Conservation (phyloP, 2,888 invertebrate genomes). For the Bedellia somnulentella region DNA sequence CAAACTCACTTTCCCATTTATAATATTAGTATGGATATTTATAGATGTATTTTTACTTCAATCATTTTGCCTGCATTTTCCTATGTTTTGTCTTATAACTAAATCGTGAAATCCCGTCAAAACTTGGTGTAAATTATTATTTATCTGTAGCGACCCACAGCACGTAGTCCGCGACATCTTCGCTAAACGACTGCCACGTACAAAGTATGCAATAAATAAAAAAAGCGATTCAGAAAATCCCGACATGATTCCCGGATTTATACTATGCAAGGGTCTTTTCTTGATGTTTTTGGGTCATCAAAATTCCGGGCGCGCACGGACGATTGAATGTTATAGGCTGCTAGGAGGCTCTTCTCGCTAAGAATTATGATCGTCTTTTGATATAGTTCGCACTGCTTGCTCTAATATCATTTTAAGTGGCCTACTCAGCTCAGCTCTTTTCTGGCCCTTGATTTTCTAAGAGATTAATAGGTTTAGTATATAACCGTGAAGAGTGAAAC, state of each 20-base stretch:
- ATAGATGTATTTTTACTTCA: too few relatives aligned
- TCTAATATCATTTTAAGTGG: constrained; percentile 3
- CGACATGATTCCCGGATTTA: constrained; percentile 54
- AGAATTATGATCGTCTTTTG: constrained; percentile 35
- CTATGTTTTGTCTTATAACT: too few relatives aligned
- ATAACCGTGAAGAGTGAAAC: too few relatives aligned
- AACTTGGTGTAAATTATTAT: too few relatives aligned
- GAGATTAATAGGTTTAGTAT: too few relatives aligned
- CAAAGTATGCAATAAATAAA: constrained; percentile 42
- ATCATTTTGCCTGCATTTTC: too few relatives aligned
- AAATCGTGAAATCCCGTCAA: too few relatives aligned
- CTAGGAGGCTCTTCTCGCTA: constrained; percentile 40
- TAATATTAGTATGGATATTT: too few relatives aligned
- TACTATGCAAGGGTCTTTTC: constrained; percentile 48
- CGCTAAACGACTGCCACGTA: constrained; percentile 6
- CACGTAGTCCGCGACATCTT: constrained; percentile 1
- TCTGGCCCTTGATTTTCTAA: too few relatives aligned
- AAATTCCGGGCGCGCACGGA: constrained; percentile 50
- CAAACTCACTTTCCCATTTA: too few relatives aligned
- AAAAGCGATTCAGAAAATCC: constrained; percentile 54
- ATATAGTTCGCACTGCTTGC: constrained; percentile 1
- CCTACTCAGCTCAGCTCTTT: too few relatives aligned
- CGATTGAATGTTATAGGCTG: constrained; percentile 58
- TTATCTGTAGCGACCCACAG: too few relatives aligned
- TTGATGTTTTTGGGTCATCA: constrained; percentile 53